Conservation (phyloP, 2,888 invertebrate species). For the Amblyjoppa proteus region DNA sequence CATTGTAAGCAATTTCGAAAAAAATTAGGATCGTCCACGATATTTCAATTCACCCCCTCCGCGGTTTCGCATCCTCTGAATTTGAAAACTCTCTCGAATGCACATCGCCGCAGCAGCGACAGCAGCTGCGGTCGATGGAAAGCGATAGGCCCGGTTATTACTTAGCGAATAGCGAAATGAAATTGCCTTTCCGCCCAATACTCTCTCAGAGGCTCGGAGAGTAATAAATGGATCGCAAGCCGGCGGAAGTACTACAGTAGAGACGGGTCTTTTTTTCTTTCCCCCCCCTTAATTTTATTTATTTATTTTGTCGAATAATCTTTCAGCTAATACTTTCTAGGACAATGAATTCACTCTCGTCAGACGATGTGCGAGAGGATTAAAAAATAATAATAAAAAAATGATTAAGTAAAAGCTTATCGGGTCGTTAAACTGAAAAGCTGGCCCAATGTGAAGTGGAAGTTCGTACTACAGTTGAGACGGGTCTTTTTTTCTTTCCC, state of each 20-base stretch:
- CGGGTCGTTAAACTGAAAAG: no score
- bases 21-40: neutral
- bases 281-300: neutral
- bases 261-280: slow-evolving; percentile 3
- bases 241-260: slow-evolving; percentile 36
- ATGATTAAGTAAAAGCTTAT: no score
- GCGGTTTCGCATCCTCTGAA: slow-evolving; percentile 2
- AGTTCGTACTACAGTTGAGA: no score
- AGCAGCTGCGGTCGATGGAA: slow-evolving; percentile 29
- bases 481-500: no score
- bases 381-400: no score
- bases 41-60: neutral
- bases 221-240: slow-evolving; percentile 43
- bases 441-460: no score
- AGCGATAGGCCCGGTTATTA: slow-evolving; percentile 14
- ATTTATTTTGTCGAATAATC: no score
- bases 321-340: no score
- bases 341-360: no score
- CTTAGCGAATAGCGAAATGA: slow-evolving; percentile 25
- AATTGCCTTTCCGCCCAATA: slow-evolving; percentile 34
- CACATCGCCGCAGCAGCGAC: neutral
- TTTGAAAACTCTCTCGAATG: slow-evolving; percentile 1
- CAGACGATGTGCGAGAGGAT: no score
- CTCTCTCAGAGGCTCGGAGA: neutral
- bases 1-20: neutral